phyloP scores from a whole-genome alignment of 2,888 invertebrate genomes.

The Chouioia cunea region DNA sequence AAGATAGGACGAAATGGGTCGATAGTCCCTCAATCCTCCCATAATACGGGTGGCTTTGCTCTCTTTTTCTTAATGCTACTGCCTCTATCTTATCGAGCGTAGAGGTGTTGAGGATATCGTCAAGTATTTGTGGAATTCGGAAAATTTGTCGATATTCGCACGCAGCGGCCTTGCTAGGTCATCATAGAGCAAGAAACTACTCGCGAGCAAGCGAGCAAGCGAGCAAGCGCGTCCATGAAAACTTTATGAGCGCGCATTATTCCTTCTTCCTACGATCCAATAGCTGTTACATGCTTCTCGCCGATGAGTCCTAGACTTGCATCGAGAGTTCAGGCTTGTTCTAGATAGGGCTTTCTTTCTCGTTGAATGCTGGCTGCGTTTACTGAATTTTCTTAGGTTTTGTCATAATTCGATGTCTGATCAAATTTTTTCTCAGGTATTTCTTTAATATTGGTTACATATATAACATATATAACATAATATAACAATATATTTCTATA shows the following conservation, averaged over 20 bases:
- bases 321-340: too few relatives aligned
- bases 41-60: slow-evolving; percentile 1
- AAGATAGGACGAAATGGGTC: slow-evolving; percentile 24
- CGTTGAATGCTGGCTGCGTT: too few relatives aligned
- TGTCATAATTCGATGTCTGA: too few relatives aligned
- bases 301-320: slow-evolving; percentile 34
- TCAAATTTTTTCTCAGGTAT: too few relatives aligned
- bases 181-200: too few relatives aligned
- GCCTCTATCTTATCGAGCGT: background rate
- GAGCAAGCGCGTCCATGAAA: slow-evolving; percentile 32
- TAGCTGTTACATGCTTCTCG: slow-evolving; percentile 22
- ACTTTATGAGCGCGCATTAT: slow-evolving; percentile 36
- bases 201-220: slow-evolving; percentile 4
- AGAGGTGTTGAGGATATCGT: background rate
- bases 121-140: slow-evolving; percentile 43
- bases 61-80: background rate
- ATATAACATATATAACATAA: too few relatives aligned
- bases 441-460: too few relatives aligned
- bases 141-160: slow-evolving; percentile 44
- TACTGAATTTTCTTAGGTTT: too few relatives aligned
- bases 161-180: too few relatives aligned
- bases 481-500: too few relatives aligned
- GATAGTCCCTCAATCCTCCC: slow-evolving; percentile 31
- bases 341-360: too few relatives aligned
- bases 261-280: slow-evolving; percentile 2